phyloP scores from a whole-genome alignment of 2,113 vertebrate species.

The Heterochromis multidens region DNA sequence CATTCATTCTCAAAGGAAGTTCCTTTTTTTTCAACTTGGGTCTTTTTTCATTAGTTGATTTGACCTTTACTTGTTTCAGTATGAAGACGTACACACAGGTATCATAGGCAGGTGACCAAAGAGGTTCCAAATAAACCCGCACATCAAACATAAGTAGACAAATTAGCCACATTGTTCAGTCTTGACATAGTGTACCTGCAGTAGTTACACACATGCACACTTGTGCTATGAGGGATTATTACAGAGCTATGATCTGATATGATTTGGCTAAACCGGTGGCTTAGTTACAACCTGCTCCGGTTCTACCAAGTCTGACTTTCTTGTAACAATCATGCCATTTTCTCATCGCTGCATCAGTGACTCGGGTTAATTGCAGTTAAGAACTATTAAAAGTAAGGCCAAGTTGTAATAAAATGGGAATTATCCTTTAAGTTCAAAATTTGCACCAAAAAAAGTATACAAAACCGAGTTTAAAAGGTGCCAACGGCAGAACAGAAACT shows the following conservation, averaged over 20 bases:
- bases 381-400: background rate
- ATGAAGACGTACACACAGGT: background rate
- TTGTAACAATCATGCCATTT: background rate
- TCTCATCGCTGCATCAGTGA: background rate
- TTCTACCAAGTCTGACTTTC: background rate
- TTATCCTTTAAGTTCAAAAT: background rate
- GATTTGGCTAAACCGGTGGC: background rate
- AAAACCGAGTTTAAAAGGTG: background rate
- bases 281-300: background rate
- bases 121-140: background rate
- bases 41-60: too few species aligned
- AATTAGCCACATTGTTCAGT: background rate
- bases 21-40: too few species aligned
- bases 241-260: background rate
- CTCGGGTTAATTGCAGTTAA: background rate
- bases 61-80: background rate
- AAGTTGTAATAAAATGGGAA: background rate
- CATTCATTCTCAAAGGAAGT: background rate
- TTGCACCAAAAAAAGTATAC: too few species aligned
- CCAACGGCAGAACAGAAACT: background rate
- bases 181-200: background rate
- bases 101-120: background rate
- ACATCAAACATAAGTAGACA: background rate
- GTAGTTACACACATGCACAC: background rate
- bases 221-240: rapidly evolving